Evolutionary conservation across 2,113 vertebrate genomes (phyloP).

Genomic region (Odontophorus gujanensis): DNA sequence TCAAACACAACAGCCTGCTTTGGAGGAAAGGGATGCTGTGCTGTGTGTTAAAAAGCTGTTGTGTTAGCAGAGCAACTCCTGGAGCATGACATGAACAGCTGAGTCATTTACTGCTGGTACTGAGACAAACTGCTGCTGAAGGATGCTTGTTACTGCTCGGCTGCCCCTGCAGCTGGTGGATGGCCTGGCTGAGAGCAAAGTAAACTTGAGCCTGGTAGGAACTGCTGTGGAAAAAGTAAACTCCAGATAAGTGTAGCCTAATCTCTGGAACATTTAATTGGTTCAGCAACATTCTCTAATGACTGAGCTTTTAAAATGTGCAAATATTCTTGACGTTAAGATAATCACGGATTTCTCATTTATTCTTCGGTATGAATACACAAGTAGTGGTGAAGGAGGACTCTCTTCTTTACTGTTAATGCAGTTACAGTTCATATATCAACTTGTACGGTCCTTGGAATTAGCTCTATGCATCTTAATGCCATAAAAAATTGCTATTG

Average conservation of each 20-base stretch:
- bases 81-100: background rate
- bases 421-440: background rate
- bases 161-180: slow-evolving; percentile 14
- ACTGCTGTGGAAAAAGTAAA: slow-evolving; percentile 14
- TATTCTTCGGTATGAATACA: background rate
- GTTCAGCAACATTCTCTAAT: slow-evolving; percentile 6
- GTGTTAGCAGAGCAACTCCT: background rate
- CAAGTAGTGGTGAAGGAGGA: background rate
- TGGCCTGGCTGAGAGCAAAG: slow-evolving; percentile 27
- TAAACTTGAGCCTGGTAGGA: background rate
- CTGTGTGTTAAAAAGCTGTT: background rate
- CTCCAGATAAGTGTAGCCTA: slow-evolving; percentile 21
- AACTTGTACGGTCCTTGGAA: background rate
- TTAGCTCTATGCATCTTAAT: background rate
- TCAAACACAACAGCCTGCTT: background rate
- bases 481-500: background rate
- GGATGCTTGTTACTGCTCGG: background rate
- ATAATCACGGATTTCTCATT: background rate
- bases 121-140: background rate
- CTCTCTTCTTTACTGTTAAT: background rate
- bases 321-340: background rate
- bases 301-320: background rate
- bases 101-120: background rate
- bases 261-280: slow-evolving; percentile 31
- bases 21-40: background rate